Percentiles rank a stretch among this genome's conserved stretches.
Conservation (phyloP, 2,888 invertebrate genomes). For the Melolontha melolontha region DNA sequence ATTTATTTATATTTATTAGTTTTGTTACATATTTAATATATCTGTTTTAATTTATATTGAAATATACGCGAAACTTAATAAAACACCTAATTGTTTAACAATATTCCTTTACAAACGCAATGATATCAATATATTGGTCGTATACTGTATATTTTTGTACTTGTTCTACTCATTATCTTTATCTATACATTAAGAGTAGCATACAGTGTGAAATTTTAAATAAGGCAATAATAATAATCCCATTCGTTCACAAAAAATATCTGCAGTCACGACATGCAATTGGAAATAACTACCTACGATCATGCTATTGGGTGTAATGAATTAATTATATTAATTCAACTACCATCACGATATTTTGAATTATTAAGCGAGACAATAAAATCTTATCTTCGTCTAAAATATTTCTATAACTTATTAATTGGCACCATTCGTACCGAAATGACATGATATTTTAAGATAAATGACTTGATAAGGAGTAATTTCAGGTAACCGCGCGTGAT, state of each 20-base stretch:
- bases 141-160: too few species aligned
- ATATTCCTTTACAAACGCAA: too few species aligned
- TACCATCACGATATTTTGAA: slow-evolving; percentile 5
- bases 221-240: neutral
- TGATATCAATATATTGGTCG: too few species aligned
- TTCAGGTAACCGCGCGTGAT: slow-evolving; percentile 23
- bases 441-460: slow-evolving; percentile 13
- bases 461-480: slow-evolving; percentile 20
- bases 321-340: slow-evolving; percentile 11
- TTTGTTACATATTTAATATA: too few species aligned
- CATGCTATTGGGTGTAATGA: slow-evolving; percentile 15
- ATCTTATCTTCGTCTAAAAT: slow-evolving; percentile 7
- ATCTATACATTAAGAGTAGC: too few species aligned
- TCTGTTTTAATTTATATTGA: too few species aligned
- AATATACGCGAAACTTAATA: too few species aligned
- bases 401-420: neutral
- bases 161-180: too few species aligned
- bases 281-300: slow-evolving; percentile 9
- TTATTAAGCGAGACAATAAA: neutral
- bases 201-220: too few species aligned
- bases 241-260: neutral
- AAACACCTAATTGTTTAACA: too few species aligned
- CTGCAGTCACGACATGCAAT: slow-evolving; percentile 8
- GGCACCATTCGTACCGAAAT: slow-evolving; percentile 1
- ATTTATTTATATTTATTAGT: too few species aligned